These are phyloP conservation scores for Drosophila formosana DNA, from an alignment of 2,888 invertebrate species.

Conservation along the genomic window DNA sequence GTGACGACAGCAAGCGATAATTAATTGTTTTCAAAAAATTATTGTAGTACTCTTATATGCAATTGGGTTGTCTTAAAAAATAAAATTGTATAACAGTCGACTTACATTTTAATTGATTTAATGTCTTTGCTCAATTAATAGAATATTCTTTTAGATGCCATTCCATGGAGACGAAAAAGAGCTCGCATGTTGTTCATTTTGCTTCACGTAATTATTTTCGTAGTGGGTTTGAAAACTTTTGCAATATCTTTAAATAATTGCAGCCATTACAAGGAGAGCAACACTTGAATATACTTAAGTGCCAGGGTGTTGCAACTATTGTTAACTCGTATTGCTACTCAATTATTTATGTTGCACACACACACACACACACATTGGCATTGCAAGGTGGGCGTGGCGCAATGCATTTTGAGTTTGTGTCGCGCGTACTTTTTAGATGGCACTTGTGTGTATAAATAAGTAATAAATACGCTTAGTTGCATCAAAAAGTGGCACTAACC, in stretches of 20 bases:
- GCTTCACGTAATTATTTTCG: not conserved
- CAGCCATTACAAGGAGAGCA: not conserved
- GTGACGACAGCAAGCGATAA: too few relatives aligned
- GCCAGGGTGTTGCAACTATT: constrained; percentile 33
- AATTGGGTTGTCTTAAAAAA: too few relatives aligned
- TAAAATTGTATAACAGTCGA: too few relatives aligned
- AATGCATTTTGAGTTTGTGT: constrained; percentile 36
- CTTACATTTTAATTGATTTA: too few relatives aligned
- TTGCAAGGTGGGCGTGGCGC: constrained; percentile 33
- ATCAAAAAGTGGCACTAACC: constrained; percentile 76
- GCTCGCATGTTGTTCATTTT: not conserved
- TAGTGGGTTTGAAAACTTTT: not conserved
- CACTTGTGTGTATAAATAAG: constrained; percentile 75
- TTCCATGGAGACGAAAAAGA: not conserved
- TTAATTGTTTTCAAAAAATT: too few relatives aligned
- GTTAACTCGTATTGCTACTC: constrained; percentile 38
- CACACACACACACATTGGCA: constrained; percentile 6
- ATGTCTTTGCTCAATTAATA: too few relatives aligned
- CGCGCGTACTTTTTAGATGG: constrained; percentile 57
- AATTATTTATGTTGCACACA: constrained; percentile 47
- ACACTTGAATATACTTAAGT: constrained; percentile 31
- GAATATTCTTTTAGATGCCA: too few relatives aligned
- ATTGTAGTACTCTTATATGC: too few relatives aligned
- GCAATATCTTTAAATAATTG: constrained; percentile 8
- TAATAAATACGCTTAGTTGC: constrained; percentile 81